Evolutionary conservation across 2,797 vertebrate genomes (phyloP).

Genomic region (Ctenopoma kingsleyae): DNA sequence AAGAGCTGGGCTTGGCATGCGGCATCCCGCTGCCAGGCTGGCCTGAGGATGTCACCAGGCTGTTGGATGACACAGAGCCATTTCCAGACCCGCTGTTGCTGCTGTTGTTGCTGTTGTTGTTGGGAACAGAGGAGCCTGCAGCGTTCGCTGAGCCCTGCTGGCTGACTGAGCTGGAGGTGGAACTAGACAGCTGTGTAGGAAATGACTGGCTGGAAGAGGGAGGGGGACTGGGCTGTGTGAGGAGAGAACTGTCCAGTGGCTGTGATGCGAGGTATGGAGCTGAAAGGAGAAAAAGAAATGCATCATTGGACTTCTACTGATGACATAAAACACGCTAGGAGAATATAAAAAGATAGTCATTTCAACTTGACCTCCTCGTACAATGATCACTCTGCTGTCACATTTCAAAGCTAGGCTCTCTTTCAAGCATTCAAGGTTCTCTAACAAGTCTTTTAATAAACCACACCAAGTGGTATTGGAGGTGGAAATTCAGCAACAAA

Average conservation of each 20-base stretch:
- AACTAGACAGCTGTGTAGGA: conserved; percentile 83
- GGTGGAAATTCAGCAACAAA: conserved; percentile 33
- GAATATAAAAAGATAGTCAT: conserved; percentile 18
- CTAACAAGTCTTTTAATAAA: conserved; percentile 33
- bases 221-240: conserved; percentile 90
- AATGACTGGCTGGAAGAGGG: conserved; percentile 85
- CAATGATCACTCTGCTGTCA: conserved; percentile 24
- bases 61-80: conserved; percentile 84
- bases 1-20: conserved; percentile 90
- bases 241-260: conserved; percentile 93
- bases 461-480: conserved; percentile 20
- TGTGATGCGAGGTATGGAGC: conserved; percentile 97
- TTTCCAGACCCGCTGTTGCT: conserved; percentile 75
- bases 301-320: conserved; percentile 18
- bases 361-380: conserved; percentile 30
- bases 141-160: conserved; percentile 83
- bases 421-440: conserved; percentile 48
- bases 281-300: conserved; percentile 69
- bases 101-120: conserved; percentile 66
- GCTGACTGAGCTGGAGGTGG: conserved; percentile 71
- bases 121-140: conserved; percentile 80
- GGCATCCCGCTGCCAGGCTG: conserved; percentile 82
- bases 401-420: conserved; percentile 39
- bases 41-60: conserved; percentile 81
- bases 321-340: conserved; percentile 2